phyloP scores from a whole-genome alignment of 2,888 invertebrate genomes.

The Dynastes hyllus region DNA sequence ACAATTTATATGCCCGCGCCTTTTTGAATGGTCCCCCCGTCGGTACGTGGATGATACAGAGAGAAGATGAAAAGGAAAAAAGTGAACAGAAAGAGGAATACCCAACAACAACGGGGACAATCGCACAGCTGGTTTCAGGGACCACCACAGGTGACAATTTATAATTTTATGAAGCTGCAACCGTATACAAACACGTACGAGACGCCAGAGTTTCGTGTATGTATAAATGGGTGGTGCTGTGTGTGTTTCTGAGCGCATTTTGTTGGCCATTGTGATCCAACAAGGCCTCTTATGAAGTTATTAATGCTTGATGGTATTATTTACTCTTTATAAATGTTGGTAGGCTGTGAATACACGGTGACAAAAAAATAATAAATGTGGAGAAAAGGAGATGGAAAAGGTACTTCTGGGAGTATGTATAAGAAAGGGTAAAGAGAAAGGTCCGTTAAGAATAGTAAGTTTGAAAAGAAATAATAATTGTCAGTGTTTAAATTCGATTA shows the following conservation, averaged over 20 bases:
- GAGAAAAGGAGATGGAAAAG: neutral
- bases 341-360: slow-evolving; percentile 2
- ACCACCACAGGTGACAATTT: slow-evolving; percentile 65
- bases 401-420: too few species aligned
- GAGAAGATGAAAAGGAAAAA: too few species aligned
- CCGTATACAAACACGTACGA: slow-evolving; percentile 48
- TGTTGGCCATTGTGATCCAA: slow-evolving; percentile 51
- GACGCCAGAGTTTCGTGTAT: neutral
- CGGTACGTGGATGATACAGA: slow-evolving; percentile 13
- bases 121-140: slow-evolving; percentile 59
- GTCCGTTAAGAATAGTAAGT: too few species aligned
- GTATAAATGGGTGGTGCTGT: neutral
- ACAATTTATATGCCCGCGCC: slow-evolving; percentile 57
- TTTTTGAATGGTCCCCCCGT: slow-evolving; percentile 55
- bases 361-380: neutral
- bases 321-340: slow-evolving; percentile 61
- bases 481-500: too few species aligned
- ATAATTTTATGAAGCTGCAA: slow-evolving; percentile 63
- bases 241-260: neutral
- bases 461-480: too few species aligned
- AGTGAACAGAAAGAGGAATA: slow-evolving; percentile 37
- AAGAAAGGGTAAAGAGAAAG: too few species aligned
- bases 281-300: slow-evolving; percentile 61
- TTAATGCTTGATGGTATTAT: slow-evolving; percentile 63
- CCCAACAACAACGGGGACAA: slow-evolving; percentile 53